Evolutionary conservation across 2,113 vertebrate genomes (phyloP).

Genomic region (Dromas ardeola): DNA sequence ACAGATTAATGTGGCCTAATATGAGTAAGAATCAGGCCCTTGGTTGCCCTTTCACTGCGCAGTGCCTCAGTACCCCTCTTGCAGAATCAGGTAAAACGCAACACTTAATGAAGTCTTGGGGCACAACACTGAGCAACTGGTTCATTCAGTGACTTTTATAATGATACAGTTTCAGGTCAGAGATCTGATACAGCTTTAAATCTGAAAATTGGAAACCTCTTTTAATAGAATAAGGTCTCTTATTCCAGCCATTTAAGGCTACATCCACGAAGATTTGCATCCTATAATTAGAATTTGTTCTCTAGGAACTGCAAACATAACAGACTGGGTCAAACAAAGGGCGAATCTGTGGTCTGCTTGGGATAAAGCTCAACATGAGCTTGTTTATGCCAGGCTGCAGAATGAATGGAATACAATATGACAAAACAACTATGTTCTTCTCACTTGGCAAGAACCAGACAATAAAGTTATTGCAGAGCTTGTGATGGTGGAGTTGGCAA

Average conservation of each 20-base stretch:
- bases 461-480: neutral
- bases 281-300: slow-evolving; percentile 41
- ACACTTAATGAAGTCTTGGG: neutral
- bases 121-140: neutral
- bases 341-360: neutral
- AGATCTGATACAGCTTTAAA: neutral
- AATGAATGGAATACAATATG: neutral
- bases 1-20: neutral
- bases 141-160: neutral
- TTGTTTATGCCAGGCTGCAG: slow-evolving; percentile 19
- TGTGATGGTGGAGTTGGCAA: neutral
- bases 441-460: neutral
- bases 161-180: neutral
- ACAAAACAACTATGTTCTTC: neutral
- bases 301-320: slow-evolving; percentile 29
- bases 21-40: neutral
- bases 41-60: neutral
- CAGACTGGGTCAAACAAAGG: slow-evolving; percentile 29
- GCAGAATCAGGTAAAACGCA: neutral
- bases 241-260: slow-evolving; percentile 10
- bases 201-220: neutral
- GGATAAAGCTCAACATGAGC: neutral
- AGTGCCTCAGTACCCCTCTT: neutral
- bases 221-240: neutral
- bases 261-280: neutral